Conservation (phyloP, 1,140 invertebrate genomes). For the Eurosta solidaginis region DNA sequence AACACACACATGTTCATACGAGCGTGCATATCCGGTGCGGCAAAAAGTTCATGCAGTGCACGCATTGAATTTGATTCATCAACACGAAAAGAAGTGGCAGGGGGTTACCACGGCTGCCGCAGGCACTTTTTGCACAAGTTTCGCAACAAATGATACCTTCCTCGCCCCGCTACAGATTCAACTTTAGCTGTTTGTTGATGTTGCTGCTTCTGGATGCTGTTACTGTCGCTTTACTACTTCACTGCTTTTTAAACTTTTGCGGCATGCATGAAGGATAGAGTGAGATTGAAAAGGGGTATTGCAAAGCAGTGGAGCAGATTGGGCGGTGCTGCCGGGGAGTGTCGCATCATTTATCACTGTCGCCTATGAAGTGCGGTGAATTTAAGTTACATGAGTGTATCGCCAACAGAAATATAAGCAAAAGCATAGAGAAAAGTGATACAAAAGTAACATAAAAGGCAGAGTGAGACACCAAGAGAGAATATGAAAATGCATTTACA, state of each 20-base stretch:
- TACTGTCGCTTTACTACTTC: not conserved
- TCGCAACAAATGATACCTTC: not conserved
- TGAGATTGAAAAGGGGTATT: not conserved
- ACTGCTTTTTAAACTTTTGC: constrained; percentile 12
- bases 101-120: not conserved
- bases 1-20: not conserved
- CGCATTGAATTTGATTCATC: not conserved
- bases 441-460: not conserved
- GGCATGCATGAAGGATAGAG: not conserved
- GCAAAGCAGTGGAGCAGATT: not conserved
- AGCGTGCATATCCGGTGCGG: not conserved
- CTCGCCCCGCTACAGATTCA: too few species aligned
- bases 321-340: not conserved
- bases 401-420: not conserved
- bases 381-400: constrained; percentile 14
- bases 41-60: constrained; percentile 5
- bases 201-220: not conserved
- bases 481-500: not conserved
- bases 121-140: not conserved
- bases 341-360: constrained; percentile 17
- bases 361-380: constrained; percentile 16
- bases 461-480: not conserved
- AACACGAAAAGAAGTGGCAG: not conserved
- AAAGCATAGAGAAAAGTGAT: not conserved
- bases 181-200: too few species aligned